These are phyloP conservation scores for Anoplopoma fimbria DNA, from an alignment of 2,113 vertebrate species.

Conservation along the genomic window DNA sequence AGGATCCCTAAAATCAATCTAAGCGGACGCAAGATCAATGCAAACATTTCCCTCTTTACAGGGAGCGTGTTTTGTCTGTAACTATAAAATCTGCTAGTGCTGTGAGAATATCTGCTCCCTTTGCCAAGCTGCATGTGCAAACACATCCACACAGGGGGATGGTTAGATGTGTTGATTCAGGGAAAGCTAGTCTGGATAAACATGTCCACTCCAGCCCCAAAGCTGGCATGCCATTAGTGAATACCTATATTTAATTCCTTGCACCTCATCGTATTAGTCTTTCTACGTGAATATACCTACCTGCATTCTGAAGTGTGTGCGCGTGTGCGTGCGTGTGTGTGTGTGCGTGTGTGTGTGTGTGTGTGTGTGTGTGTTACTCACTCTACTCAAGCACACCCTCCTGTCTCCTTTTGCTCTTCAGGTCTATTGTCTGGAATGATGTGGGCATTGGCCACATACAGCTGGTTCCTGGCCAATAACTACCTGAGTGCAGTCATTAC, in stretches of 20 bases:
- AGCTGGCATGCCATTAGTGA: not conserved
- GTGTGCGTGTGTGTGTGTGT: not conserved
- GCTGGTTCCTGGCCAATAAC: conserved; percentile 90
- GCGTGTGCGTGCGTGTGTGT: not conserved
- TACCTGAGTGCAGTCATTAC: conserved; percentile 89
- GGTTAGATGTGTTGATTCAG: not conserved
- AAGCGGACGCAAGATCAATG: not conserved
- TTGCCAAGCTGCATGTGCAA: not conserved
- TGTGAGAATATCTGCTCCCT: not conserved
- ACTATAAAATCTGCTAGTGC: not conserved
- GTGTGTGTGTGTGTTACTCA: not conserved
- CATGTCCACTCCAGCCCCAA: not conserved
- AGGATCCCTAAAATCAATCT: not conserved
- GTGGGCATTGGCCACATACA: conserved; percentile 88
- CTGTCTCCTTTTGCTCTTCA: conserved; percentile 51
- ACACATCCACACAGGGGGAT: not conserved
- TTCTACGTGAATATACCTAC: not conserved
- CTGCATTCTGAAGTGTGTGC: not conserved
- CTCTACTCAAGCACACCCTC: not conserved
- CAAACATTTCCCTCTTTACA: not conserved
- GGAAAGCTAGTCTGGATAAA: not conserved
- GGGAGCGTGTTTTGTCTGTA: not conserved
- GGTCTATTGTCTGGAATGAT: conserved; percentile 90
- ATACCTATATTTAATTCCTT: not conserved
- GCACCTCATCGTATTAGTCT: too few relatives aligned